Base-by-base conservation (phyloP, 2,888 invertebrate genomes). In the Pemphredon lugubris region DNA sequence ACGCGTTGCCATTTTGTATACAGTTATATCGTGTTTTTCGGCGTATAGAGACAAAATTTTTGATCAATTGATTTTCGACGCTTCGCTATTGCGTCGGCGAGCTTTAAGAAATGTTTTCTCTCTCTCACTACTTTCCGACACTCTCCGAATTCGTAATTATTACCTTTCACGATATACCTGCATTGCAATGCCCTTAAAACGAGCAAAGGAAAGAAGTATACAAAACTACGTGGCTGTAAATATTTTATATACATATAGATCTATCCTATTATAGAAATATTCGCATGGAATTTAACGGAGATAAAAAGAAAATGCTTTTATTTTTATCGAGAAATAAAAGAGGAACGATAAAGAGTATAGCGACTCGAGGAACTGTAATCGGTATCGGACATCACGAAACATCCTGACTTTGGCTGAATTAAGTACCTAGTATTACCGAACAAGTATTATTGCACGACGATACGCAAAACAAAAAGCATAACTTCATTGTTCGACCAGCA, bases 1-100 rank as follows among this genome's bases (percentile, higher is more conserved):
- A 66, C 70, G 68, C 66, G 66, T 73, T 69, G 51, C 65, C 63
- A 51, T 71, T 69, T 73, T 73, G 65, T 54, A 63, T 73, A 68
- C 65, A 63, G 51, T 64, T 63, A 21, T 39, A 40, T 26, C 39
- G 18, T 13, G 26, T 42, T 50, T n/a, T 39, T 23, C n/a, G 9
- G 14, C 53, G 40, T 30, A 16, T 40, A 13, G 39, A 13, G 7
- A 26, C 14, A 16, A 39, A 11, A n/a, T 34, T 37, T 16, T 18
- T 32, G 34, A 11, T 37, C 21, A n/a, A 13, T 18, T 20, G 13
- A 34, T 34, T 11, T 18, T n/a, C 9, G 48, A 32, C 30, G 16
- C n/a, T 9, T n/a, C n/a, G 34, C 34, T 4, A 4, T 34, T 7
- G 34, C 4, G n/a, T 34, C n/a, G 9, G 4, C 0, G n/a, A 34